Evolutionary conservation across 2,113 vertebrate genomes (phyloP).

Genomic region (Syrrhaptes paradoxus): DNA sequence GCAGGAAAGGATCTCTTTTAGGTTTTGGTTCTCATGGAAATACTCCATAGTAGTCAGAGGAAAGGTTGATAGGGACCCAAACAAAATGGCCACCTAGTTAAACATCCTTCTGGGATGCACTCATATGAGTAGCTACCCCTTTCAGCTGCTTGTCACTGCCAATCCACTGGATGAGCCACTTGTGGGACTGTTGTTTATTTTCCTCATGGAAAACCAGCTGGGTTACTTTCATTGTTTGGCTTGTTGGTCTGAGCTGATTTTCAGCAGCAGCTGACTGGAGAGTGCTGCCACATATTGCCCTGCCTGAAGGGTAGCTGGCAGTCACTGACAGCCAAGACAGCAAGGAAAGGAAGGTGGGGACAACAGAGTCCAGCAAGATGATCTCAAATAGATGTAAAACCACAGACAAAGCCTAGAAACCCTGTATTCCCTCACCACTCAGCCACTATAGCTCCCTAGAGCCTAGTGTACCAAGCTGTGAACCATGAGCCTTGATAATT

Average conservation of each 20-base stretch:
- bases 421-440: not conserved
- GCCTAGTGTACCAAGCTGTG: not conserved
- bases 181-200: not conserved
- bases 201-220: not conserved
- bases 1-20: not conserved
- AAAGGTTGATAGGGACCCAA: not conserved
- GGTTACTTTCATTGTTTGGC: not conserved
- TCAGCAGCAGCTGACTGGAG: not conserved
- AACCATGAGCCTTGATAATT: not conserved
- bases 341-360: not conserved
- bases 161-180: not conserved
- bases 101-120: not conserved
- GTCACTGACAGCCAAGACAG: not conserved
- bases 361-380: not conserved
- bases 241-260: not conserved
- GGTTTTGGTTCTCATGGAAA: not conserved
- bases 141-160: not conserved
- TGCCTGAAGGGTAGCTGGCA: not conserved
- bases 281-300: not conserved
- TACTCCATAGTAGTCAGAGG: not conserved
- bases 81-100: not conserved
- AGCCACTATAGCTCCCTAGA: not conserved
- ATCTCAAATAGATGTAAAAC: not conserved
- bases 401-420: not conserved
- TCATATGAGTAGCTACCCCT: not conserved